Evolutionary conservation across 1,140 invertebrate genomes (phyloP).

Genomic region (Papilio aristodemus): DNA sequence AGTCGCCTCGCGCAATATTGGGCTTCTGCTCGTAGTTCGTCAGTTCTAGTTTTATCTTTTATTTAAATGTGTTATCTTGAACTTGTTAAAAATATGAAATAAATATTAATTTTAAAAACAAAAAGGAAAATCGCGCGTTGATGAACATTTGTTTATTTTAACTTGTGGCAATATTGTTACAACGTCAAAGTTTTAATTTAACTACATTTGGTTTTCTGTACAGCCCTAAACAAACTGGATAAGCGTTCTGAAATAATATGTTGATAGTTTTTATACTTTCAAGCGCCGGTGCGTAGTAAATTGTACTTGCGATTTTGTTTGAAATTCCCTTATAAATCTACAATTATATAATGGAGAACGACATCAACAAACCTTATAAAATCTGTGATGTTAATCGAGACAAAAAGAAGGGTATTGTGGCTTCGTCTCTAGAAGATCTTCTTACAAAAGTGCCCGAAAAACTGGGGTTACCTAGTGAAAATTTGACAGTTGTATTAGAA

Average conservation of each 20-base stretch:
- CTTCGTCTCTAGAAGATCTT: conserved; percentile 87
- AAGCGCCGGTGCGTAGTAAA: not conserved
- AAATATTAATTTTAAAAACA: not conserved
- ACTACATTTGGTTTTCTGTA: conserved; percentile 9
- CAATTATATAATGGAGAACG: conserved; percentile 70
- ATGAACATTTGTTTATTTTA: conserved; percentile 30
- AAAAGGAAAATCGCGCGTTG: not conserved
- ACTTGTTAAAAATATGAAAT: not conserved
- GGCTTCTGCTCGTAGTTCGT: not conserved
- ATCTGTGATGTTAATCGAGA: conserved; percentile 86
- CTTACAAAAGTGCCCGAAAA: conserved; percentile 86
- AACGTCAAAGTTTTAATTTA: conserved; percentile 38
- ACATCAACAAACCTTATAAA: conserved; percentile 77
- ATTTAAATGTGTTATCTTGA: not conserved
- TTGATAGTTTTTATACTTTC: conserved; percentile 21
- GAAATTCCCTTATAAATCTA: conserved; percentile 19
- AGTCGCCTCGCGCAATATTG: conserved; percentile 10
- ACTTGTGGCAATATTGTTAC: conserved; percentile 44
- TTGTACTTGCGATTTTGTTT: not conserved
- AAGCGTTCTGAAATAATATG: conserved; percentile 17
- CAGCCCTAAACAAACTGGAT: not conserved
- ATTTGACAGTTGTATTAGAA: conserved; percentile 89
- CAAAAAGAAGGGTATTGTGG: conserved; percentile 89
- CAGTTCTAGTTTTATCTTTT: not conserved
- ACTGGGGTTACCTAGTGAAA: conserved; percentile 82